A percentile compares a stretch with the other conserved stretches of the same genome.
phyloP scores from a whole-genome alignment of 2,797 vertebrate genomes.

The Pseudochromis fuscus region DNA sequence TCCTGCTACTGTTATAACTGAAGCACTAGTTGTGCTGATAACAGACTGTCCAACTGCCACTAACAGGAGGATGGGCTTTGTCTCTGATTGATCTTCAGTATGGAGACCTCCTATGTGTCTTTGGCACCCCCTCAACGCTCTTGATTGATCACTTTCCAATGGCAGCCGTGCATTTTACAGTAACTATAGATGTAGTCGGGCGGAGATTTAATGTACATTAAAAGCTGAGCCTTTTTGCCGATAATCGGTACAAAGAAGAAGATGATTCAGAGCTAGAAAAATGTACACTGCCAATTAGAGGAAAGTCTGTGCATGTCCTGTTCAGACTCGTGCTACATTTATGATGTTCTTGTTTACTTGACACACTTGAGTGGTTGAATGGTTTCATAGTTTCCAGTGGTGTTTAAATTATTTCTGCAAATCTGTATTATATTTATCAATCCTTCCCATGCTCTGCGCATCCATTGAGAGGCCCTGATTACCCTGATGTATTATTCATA shows the following conservation, averaged over 20 bases:
- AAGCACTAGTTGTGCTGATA: constrained; percentile 67
- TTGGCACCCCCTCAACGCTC: constrained; percentile 44
- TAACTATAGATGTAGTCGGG: constrained; percentile 21
- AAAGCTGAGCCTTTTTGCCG: constrained; percentile 55
- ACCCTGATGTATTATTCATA: constrained; percentile 81
- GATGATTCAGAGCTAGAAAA: constrained; percentile 61
- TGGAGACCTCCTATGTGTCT: constrained; percentile 43
- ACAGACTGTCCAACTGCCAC: constrained; percentile 55
- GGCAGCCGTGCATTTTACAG: constrained; percentile 48
- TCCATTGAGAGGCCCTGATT: constrained; percentile 78
- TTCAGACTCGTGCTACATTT: constrained; percentile 35
- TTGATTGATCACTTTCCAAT: constrained; percentile 60
- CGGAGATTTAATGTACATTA: constrained; percentile 50
- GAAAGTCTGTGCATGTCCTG: constrained; percentile 44
- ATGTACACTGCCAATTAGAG: constrained; percentile 44
- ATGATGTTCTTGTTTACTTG: constrained; percentile 23
- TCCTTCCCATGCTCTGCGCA: constrained; percentile 51
- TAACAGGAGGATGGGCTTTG: constrained; percentile 56
- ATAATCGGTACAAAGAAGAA: constrained; percentile 35
- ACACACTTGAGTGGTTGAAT: constrained; percentile 18
- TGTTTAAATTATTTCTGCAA: constrained; percentile 42
- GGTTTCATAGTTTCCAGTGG: constrained; percentile 32
- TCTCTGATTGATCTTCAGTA: constrained; percentile 65
- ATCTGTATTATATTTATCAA: constrained; percentile 72
- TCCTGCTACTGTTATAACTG: constrained; percentile 67